These are phyloP conservation scores for Napeogenes sylphis DNA, from an alignment of 2,888 invertebrate species.

Conservation along the genomic window DNA sequence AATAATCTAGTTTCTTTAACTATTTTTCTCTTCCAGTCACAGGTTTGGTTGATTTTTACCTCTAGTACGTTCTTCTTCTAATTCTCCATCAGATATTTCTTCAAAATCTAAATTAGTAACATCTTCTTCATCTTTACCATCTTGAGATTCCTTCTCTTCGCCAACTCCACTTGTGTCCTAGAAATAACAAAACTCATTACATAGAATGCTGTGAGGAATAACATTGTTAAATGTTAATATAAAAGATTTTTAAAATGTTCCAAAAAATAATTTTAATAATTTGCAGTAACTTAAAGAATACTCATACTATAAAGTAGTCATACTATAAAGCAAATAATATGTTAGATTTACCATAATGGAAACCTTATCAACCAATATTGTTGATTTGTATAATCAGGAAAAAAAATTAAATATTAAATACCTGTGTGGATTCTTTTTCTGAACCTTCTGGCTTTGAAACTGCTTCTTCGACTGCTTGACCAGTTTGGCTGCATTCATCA, in stretches of 20 bases:
- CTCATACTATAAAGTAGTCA: too few species aligned
- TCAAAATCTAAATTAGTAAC: constrained; percentile 89
- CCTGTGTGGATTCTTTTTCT: constrained; percentile 69
- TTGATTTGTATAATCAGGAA: too few species aligned
- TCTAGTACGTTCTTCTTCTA: constrained; percentile 86
- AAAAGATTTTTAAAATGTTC: too few species aligned
- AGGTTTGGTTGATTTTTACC: constrained; percentile 38
- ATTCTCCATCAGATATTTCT: constrained; percentile 92
- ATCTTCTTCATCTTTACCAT: constrained; percentile 83
- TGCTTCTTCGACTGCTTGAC: constrained; percentile 50
- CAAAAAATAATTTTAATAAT: too few species aligned
- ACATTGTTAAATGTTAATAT: too few species aligned
- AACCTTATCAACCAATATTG: too few species aligned
- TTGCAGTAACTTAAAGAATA: too few species aligned
- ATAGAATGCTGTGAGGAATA: too few species aligned
- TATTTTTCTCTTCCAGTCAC: constrained; percentile 13
- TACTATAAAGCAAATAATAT: too few species aligned
- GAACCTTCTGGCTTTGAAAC: constrained; percentile 53
- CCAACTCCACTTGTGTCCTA: constrained; percentile 65
- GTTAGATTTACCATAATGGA: too few species aligned
- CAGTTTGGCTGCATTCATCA: constrained; percentile 64
- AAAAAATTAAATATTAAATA: constrained; percentile 27
- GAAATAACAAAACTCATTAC: not conserved
- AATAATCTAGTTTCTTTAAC: too few species aligned
- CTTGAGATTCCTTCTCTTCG: constrained; percentile 70